Conservation (phyloP, 2,113 vertebrate species). For the Mobula hypostoma region DNA sequence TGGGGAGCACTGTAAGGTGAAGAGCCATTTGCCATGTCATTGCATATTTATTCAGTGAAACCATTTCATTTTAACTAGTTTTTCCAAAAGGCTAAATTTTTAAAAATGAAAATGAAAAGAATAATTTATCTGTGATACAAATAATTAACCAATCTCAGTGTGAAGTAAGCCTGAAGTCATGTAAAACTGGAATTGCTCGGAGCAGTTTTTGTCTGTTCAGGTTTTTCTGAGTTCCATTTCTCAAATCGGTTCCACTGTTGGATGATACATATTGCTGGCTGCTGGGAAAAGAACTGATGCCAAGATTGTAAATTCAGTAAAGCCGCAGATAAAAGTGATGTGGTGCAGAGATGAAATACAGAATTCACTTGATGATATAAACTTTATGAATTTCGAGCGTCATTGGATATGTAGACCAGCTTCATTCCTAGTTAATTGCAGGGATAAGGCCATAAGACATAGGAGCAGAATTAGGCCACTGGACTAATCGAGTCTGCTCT, state of each 20-base stretch:
- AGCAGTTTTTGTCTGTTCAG: background rate
- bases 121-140: background rate
- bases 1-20: background rate
- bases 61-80: background rate
- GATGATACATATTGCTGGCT: background rate
- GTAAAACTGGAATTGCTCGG: background rate
- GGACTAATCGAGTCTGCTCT: too few species aligned
- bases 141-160: background rate
- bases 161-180: background rate
- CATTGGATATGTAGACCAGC: background rate
- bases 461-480: too few species aligned
- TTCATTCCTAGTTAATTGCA: background rate
- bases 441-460: background rate
- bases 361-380: background rate
- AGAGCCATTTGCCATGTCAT: background rate
- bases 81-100: background rate
- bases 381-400: background rate
- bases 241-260: background rate
- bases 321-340: background rate
- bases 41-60: conserved; percentile 19
- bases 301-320: background rate
- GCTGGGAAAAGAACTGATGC: background rate
- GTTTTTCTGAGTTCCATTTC: background rate
- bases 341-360: background rate
- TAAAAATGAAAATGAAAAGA: background rate